Base-by-base conservation (phyloP, 2,113 vertebrate species). In the Sander vitreus region DNA sequence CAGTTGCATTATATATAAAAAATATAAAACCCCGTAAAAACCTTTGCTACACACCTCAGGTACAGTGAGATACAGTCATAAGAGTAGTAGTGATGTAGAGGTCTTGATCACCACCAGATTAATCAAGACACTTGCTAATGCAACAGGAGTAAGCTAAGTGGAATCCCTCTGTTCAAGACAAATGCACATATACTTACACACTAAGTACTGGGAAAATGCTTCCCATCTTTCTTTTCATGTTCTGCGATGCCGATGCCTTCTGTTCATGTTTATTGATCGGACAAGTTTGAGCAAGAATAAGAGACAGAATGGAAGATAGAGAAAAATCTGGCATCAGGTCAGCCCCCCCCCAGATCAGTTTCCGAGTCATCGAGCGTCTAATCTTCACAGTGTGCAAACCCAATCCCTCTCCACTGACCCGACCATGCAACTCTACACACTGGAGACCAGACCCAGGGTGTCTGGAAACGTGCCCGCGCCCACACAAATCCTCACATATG, bases 331-430 rank as follows among this genome's bases (percentile, higher is more conserved):
- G 83, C 47, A 36, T 92, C 74, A 62, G 18, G 64, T 66, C 53
- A 5, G 6, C 57, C 19, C 50, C 15, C 15, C 80, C 57, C 68
- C 15, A 50, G 92, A 90, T 90, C 87, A 57, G 72, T 89, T 92
- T 86, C 81, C 18, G 19, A 81, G 53, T 66, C 80, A 76, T 76
- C 47, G 12, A 68, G 65, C 58, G 14, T 89, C 87, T 89, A 84
- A 89, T 92, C 77, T 82, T 71, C 64, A 43, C 74, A 30, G 55
- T 50, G 84, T 80, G 89, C 83, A 89, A 93, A 91, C 84, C 66
- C 73, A 81, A 91, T 90, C 81, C 88, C 51, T 67, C 80, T 76
- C 51, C 36, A 0, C 81, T 86, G 83, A 88, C 69, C 90, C 63
- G 53, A 0, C 72, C 36, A 1, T 89, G 93, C 84, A 88, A 85